phyloP scores from a whole-genome alignment of 2,888 invertebrate genomes.

The Epinotia bilunana region DNA sequence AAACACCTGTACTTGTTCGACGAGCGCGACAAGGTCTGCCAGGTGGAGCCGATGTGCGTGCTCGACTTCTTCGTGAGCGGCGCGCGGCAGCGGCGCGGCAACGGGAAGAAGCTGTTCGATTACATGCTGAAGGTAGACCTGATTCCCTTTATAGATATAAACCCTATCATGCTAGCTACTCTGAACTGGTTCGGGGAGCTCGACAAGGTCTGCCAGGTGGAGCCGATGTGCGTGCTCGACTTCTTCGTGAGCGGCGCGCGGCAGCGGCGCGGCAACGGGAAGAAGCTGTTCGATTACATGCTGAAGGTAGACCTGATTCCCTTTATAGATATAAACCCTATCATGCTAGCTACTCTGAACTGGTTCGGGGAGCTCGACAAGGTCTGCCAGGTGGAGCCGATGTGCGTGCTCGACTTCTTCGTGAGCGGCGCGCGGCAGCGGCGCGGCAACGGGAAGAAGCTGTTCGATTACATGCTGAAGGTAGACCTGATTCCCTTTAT shows the following conservation, averaged over 20 bases:
- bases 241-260: constrained; percentile 85
- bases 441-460: background rate
- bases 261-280: background rate
- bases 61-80: constrained; percentile 97
- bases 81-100: constrained; percentile 92
- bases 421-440: background rate
- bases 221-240: constrained; percentile 95
- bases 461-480: constrained; percentile 53
- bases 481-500: background rate
- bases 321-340: background rate
- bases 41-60: constrained; percentile 93
- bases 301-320: constrained; percentile 70
- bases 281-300: background rate
- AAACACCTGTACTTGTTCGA: constrained; percentile 96
- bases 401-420: background rate
- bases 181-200: constrained; percentile 92
- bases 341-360: constrained; percentile 82
- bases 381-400: too few species aligned
- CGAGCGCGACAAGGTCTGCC: constrained; percentile 87
- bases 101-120: constrained; percentile 93
- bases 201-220: constrained; percentile 89
- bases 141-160: background rate
- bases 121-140: constrained; percentile 91
- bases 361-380: constrained; percentile 88
- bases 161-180: too few species aligned